Percentiles rank a stretch among this genome's conserved stretches.
Conservation (phyloP, 2,888 invertebrate genomes). For the Luperina nickerlii region DNA sequence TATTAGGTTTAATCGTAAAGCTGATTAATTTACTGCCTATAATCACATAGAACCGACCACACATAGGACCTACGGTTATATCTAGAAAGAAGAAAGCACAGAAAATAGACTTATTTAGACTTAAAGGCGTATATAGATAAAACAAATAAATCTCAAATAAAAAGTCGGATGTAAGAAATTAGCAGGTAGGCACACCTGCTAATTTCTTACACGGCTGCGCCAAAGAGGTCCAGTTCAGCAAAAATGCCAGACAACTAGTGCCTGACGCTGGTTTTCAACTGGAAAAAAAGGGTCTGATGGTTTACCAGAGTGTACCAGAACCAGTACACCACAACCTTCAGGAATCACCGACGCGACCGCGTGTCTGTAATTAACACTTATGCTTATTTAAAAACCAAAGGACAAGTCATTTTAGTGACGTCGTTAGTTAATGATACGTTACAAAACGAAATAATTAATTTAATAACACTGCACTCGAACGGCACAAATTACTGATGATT, state of each 20-base stretch:
- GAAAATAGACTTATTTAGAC: too few species aligned
- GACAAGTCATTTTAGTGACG: not conserved
- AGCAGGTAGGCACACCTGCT: too few species aligned
- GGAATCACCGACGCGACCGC: not conserved
- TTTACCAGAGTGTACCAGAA: not conserved
- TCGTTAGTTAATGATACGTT: not conserved
- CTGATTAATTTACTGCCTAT: not conserved
- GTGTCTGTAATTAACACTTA: not conserved
- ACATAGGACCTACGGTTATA: not conserved
- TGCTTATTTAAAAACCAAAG: not conserved
- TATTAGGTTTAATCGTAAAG: not conserved
- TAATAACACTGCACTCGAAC: slow-evolving; percentile 20
- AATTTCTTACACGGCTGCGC: too few species aligned
- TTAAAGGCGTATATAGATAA: too few species aligned
- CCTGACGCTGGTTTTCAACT: too few species aligned
- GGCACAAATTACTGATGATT: not conserved
- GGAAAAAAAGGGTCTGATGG: not conserved
- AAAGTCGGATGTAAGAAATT: too few species aligned
- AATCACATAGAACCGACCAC: not conserved
- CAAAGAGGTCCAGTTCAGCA: too few species aligned
- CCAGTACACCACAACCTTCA: not conserved
- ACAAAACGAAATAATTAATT: slow-evolving; percentile 21
- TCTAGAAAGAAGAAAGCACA: too few species aligned
- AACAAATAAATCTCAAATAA: too few species aligned
- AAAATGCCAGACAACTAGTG: too few species aligned